These are phyloP conservation scores for Drosophila quadrilineata DNA, from an alignment of 1,140 invertebrate species.

Conservation along the genomic window DNA sequence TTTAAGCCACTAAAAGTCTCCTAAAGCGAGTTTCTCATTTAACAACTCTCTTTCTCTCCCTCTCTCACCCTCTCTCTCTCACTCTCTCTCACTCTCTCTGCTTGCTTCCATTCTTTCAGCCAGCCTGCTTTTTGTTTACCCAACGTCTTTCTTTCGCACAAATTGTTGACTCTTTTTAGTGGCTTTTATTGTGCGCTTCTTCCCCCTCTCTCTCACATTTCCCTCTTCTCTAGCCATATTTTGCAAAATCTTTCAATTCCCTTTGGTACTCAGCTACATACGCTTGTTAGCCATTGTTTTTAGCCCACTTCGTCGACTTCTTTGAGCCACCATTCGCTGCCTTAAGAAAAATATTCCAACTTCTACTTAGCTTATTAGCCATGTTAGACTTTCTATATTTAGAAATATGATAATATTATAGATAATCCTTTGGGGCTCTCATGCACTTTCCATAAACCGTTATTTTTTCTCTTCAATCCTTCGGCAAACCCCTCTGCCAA, in stretches of 20 bases:
- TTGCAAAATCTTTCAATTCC: constrained; percentile 33
- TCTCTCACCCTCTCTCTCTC: neutral
- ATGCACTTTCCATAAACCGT: too few relatives aligned
- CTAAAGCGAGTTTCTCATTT: constrained; percentile 15
- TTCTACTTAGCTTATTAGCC: too few relatives aligned
- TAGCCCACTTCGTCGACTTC: too few relatives aligned
- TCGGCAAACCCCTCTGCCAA: too few relatives aligned
- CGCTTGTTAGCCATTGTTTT: neutral
- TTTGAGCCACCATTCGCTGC: too few relatives aligned
- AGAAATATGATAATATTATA: too few relatives aligned
- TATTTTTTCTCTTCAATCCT: too few relatives aligned
- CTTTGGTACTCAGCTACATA: constrained; percentile 4
- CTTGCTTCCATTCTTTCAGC: constrained; percentile 9
- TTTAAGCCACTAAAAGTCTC: too few relatives aligned
- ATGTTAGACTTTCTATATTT: too few relatives aligned
- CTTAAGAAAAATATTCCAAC: too few relatives aligned
- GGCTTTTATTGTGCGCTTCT: constrained; percentile 56
- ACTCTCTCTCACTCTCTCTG: neutral
- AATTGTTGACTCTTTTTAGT: constrained; percentile 76
- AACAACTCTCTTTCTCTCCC: neutral
- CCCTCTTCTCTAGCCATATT: too few relatives aligned
- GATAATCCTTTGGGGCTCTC: too few relatives aligned
- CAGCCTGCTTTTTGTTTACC: constrained; percentile 53
- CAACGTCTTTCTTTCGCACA: constrained; percentile 61
- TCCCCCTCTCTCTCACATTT: neutral